Base-by-base conservation (phyloP, 2,113 vertebrate genomes). In the Cavia porcellus region DNA sequence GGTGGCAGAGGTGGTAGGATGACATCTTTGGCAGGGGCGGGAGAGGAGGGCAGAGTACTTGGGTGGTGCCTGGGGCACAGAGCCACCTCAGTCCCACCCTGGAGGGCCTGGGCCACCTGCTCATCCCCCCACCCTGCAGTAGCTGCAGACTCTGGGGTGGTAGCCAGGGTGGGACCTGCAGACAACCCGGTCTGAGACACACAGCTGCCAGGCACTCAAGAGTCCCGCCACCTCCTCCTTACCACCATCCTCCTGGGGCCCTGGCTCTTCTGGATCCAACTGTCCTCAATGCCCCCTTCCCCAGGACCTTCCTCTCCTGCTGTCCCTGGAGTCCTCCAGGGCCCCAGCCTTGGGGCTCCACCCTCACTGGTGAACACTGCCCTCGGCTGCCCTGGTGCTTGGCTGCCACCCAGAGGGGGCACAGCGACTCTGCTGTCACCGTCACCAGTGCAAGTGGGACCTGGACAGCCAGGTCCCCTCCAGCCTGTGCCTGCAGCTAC, bases 401-500 rank as follows among this genome's bases (percentile, higher is more conserved):
- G 6, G 35, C 24, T 17, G 45, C 86, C 75, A 62, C 55, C 68
- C 61, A 19, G 52, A 90, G 87, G 59, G 59, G n/a, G 82, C 52
- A 17, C 4, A 22, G n/a, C 82, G 75, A 80, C 42, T 66, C 62
- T 45, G 79, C 38, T 2, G 0, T 45, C 52, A 12, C n/a, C 3
- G 0, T 45, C 52, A 12, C n/a, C 42, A 45, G 28, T 0, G 5
- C 3, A 14, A 38, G 7, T 11, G 1, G 45, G 75, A 15, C 42
- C 50, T 47, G 24, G 35, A 47, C 88, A 28, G 94, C 82, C 15
- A 1, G 25, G 25, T 14, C 57, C 45, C 74, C 42, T 28, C 3
- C 32, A 59, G 82, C 81, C 66, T 4, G n/a, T 0, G 6, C 22
- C 35, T 0, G 2, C 32, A 4, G 12, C 97, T 98, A 99, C 96